These are phyloP conservation scores for Drosophila neocordata DNA, from an alignment of 1,140 invertebrate species.

Conservation along the genomic window DNA sequence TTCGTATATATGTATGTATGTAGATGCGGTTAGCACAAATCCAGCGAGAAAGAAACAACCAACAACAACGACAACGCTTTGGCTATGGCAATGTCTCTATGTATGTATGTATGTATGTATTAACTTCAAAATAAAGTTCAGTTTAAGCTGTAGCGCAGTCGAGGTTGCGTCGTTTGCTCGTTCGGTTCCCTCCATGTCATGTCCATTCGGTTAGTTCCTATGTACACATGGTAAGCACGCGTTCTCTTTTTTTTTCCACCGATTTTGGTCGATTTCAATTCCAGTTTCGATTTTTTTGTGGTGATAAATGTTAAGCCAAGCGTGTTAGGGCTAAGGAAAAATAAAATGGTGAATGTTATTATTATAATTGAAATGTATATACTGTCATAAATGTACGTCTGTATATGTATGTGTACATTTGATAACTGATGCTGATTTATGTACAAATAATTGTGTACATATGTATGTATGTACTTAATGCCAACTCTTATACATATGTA, in stretches of 20 bases:
- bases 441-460: neutral
- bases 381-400: slow-evolving; percentile 15
- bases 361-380: neutral
- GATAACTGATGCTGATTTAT: slow-evolving; percentile 20
- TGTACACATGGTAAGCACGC: slow-evolving; percentile 72
- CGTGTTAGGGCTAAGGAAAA: slow-evolving; percentile 1
- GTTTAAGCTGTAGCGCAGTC: slow-evolving; percentile 78
- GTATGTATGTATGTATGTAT: slow-evolving; percentile 50
- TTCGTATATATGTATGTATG: slow-evolving; percentile 34
- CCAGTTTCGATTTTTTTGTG: slow-evolving; percentile 29
- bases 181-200: slow-evolving; percentile 55
- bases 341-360: slow-evolving; percentile 10
- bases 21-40: slow-evolving; percentile 56
- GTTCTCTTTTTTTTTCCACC: slow-evolving; percentile 55
- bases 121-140: slow-evolving; percentile 80
- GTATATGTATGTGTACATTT: slow-evolving; percentile 8
- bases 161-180: slow-evolving; percentile 74
- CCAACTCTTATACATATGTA: slow-evolving; percentile 41
- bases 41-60: slow-evolving; percentile 48
- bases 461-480: slow-evolving; percentile 37
- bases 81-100: slow-evolving; percentile 20
- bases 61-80: slow-evolving; percentile 8
- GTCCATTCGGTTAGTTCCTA: slow-evolving; percentile 76
- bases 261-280: slow-evolving; percentile 31
- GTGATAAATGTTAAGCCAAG: slow-evolving; percentile 19